phyloP scores from a whole-genome alignment of 2,797 vertebrate species.

The Mormyrus hasselquistii region DNA sequence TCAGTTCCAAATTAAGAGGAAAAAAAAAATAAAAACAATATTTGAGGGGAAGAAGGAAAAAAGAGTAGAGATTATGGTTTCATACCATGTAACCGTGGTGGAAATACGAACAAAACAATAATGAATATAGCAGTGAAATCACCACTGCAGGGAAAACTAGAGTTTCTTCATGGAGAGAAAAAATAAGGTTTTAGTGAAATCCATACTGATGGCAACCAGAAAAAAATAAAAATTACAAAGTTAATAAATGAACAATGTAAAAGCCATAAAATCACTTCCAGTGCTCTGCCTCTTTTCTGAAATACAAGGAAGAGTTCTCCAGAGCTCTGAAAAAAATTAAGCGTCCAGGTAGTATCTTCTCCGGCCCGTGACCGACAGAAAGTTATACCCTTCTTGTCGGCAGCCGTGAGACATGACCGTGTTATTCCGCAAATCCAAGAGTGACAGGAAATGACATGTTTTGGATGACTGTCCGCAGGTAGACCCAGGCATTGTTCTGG shows the following conservation, averaged over 20 bases:
- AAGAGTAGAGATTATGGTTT: conserved; percentile 24
- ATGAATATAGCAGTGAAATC: conserved; percentile 36
- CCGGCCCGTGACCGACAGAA: conserved; percentile 21
- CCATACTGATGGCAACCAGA: conserved; percentile 42
- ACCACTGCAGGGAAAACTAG: conserved; percentile 36
- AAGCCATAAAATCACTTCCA: conserved; percentile 41
- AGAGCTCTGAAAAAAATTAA: conserved; percentile 40
- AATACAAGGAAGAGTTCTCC: conserved; percentile 50
- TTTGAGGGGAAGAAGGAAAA: conserved; percentile 25
- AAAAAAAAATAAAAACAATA: conserved; percentile 32
- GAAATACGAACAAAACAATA: conserved; percentile 35
- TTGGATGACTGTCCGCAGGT: conserved; percentile 36
- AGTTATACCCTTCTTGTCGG: conserved; percentile 41
- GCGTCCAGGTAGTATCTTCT: conserved; percentile 52
- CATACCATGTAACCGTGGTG: conserved; percentile 39
- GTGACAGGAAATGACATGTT: conserved; percentile 34
- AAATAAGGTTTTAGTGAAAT: conserved; percentile 40
- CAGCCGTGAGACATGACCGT: conserved; percentile 47
- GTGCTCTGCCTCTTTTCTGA: conserved; percentile 44
- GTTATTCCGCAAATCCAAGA: conserved; percentile 49
- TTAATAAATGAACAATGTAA: conserved; percentile 39
- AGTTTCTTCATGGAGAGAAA: conserved; percentile 14
- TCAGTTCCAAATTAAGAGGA: conserved; percentile 52
- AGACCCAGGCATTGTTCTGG: conserved; percentile 62
- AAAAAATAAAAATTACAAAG: conserved; percentile 37